Evolutionary conservation across 2,797 vertebrate species (phyloP).

Genomic region (Vultur gryphus): DNA sequence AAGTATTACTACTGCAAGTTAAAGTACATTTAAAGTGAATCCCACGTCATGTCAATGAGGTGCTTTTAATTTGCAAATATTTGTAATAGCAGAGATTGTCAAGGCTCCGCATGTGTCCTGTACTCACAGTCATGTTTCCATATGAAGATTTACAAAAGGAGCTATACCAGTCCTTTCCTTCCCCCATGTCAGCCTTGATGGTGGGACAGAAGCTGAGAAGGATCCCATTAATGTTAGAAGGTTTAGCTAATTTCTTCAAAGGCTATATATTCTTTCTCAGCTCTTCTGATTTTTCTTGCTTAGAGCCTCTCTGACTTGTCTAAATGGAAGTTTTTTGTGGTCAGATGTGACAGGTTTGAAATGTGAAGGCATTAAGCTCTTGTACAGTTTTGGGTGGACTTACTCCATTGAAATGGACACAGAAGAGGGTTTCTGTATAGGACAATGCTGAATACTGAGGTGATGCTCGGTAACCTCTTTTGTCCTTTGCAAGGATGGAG

Average conservation of each 20-base stretch:
- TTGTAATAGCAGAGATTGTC: not conserved
- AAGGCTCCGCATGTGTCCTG: not conserved
- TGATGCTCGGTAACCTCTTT: not conserved
- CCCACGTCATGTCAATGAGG: not conserved
- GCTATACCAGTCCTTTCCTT: not conserved
- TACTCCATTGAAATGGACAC: not conserved
- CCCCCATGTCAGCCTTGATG: rapidly evolving
- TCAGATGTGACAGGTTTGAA: not conserved
- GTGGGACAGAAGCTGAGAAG: not conserved
- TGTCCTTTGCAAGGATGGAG: not conserved
- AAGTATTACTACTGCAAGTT: not conserved
- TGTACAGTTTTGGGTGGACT: not conserved
- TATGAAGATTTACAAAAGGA: not conserved
- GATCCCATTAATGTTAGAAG: not conserved
- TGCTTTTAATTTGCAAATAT: not conserved
- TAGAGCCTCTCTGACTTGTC: not conserved
- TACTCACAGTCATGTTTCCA: not conserved
- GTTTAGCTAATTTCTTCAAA: not conserved
- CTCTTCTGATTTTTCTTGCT: not conserved
- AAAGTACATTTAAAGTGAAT: not conserved
- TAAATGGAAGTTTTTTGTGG: not conserved
- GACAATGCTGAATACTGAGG: not conserved
- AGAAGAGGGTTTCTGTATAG: not conserved
- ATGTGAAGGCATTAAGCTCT: not conserved
- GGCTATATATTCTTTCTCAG: not conserved